A percentile compares a stretch with the other conserved stretches of the same genome.
These are phyloP conservation scores for Myotis planiceps DNA, from an alignment of 2,797 vertebrate genomes.

Conservation along the genomic window DNA sequence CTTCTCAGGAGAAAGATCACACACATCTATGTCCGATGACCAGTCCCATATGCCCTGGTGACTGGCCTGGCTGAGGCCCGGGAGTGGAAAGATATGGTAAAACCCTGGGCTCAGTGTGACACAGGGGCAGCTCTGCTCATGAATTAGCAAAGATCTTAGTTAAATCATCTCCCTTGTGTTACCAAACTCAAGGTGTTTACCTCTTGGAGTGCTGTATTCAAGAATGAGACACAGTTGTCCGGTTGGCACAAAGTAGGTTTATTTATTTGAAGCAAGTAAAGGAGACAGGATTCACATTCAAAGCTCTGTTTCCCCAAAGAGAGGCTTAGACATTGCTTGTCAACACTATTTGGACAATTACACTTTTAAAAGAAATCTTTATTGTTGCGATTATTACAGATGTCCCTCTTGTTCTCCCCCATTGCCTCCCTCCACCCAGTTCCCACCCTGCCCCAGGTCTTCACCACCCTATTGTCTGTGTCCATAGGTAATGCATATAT, in stretches of 20 bases:
- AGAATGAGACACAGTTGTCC: not conserved
- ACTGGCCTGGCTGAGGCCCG: too few relatives aligned
- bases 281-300: not conserved
- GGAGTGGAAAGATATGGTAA: not conserved
- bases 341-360: not conserved
- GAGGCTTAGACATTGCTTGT: not conserved
- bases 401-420: too few relatives aligned
- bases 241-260: not conserved
- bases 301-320: not conserved
- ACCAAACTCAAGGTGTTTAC: not conserved
- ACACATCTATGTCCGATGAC: fast-evolving
- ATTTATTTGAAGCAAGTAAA: not conserved
- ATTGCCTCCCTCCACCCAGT: too few relatives aligned
- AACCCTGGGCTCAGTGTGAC: not conserved
- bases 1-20: not conserved
- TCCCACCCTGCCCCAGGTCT: too few relatives aligned
- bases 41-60: not conserved
- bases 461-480: too few relatives aligned
- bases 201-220: not conserved
- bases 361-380: too few relatives aligned
- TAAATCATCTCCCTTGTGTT: not conserved
- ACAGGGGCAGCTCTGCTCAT: not conserved
- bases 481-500: too few relatives aligned
- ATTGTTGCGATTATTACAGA: too few relatives aligned
- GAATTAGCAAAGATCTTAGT: not conserved